phyloP scores from a whole-genome alignment of 2,888 invertebrate genomes.

The Heterodera filipjevi region DNA sequence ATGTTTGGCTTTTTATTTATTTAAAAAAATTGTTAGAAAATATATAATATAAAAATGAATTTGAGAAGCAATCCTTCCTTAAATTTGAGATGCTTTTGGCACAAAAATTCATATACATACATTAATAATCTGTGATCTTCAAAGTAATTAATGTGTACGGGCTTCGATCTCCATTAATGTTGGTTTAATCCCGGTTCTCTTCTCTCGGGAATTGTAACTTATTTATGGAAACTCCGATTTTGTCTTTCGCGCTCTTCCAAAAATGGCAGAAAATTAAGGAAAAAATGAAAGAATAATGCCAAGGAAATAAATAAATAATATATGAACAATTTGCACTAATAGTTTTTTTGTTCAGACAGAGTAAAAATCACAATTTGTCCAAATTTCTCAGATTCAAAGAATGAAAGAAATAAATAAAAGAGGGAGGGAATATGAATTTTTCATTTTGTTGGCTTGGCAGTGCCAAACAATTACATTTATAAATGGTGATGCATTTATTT shows the following conservation, averaged over 20 bases:
- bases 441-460: background rate
- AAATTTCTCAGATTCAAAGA: background rate
- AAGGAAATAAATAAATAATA: background rate
- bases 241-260: background rate
- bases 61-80: no score
- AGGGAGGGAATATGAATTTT: background rate
- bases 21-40: no score
- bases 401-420: background rate
- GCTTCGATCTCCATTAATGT: background rate
- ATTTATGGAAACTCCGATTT: conserved; percentile 2
- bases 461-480: conserved; percentile 6
- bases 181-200: background rate
- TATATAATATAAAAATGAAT: no score
- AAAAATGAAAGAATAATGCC: background rate
- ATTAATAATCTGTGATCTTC: background rate
- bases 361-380: no score
- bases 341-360: no score
- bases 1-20: no score
- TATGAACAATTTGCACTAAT: no score
- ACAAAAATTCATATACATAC: no score
- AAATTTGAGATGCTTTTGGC: no score
- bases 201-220: background rate
- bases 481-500: conserved; percentile 2
- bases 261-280: background rate
- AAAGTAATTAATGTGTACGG: background rate